Evolutionary conservation across 1,140 invertebrate species (phyloP), one percentile per base, ranked within the genome.

Genomic region (Drosophila grimshawi): DNA sequence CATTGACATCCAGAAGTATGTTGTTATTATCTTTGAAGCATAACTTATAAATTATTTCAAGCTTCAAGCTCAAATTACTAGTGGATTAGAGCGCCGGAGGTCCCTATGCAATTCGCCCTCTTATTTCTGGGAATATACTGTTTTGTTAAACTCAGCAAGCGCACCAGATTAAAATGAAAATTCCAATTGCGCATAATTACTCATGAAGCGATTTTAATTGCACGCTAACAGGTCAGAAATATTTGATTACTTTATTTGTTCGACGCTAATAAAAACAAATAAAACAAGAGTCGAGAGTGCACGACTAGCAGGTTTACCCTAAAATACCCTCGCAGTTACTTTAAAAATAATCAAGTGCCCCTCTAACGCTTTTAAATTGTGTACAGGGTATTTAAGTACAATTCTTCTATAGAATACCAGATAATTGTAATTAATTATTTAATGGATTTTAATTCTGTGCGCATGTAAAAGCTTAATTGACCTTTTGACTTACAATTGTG

Each of bases 171-270:
- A 64, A 33, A 51, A 19, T 43, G 37, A 30, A 35, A 52, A 55
- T 46, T 53, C 5, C 48, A 55, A 62, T 55, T 62, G 10, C 19
- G 33, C 52, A 62, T 39, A 46, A 69, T 62, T 62, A 69, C 53
- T 62, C 27, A 62, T 10, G 7, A 29, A 30, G 8, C 53, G 30
- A 3, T 51, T 29, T 60, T 41, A 52, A 43, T 51, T 41, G 45
- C 46, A 43, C 46, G 6, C 19, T 8, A 61, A 46, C 49, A 37
- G 41, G 7, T 6, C 4, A 51, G 19, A 19, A 48, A 29, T 48
- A 37, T 62, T 33, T 48, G 5, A 62, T 49, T 49, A 29, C 48
- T 59, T 67, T 32, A 33, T 51, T 33, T 57, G 35, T 7, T 11
- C 29, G n/a, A 6, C 11, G 19, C 33, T 43, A 43, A 29, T 49